Base-by-base conservation (phyloP, 2,113 vertebrate genomes). In the Orientallactaga bullata region DNA sequence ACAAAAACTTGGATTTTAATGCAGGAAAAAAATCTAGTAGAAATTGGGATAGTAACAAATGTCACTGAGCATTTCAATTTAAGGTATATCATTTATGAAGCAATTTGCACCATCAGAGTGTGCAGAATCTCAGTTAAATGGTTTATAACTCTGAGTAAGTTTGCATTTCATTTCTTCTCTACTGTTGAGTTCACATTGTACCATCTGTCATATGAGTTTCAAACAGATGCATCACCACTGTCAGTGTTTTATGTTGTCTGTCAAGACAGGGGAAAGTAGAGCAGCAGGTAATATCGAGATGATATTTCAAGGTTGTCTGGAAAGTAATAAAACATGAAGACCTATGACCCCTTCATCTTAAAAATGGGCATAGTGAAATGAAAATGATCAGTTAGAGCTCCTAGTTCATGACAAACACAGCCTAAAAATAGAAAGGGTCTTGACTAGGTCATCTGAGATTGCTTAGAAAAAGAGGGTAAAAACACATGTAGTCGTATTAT, bases 141-240 rank as follows among this genome's bases (percentile, higher is more conserved):
- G 78, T 47, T 72, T 82, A 37, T 89, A 91, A 93, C 39, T 74
- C 60, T 21, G 2, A 85, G 30, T 71, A 73, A 71, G 69, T 89
- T 95, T 78, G 51, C 71, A 55, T 94, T 82, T 60, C 72, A 61
- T 79, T 91, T 87, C 91, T 90, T 76, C 78, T 87, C 58, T 92
- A 93, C 71, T 95, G 47, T 78, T 71, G 72, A 88, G 72, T 95
- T 95, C 92, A 96, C 82, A 90, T 42, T 21, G 63, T 78, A 86
- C 86, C 96, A 95, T 96, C 73, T 95, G 76, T 86, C 85, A 79
- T 37, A 42, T 61, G 85, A 87, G n/a, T 90, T 89, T 93, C 90
- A 95, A 95, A 85, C 85, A 93, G 91, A 88, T 88, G 66, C 80
- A 88, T 80, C 88, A 58, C 26, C 39, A 89, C 47, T 42, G 37